Evolutionary conservation across 2,797 vertebrate species (phyloP).

Genomic region (Brachymystax lenok): DNA sequence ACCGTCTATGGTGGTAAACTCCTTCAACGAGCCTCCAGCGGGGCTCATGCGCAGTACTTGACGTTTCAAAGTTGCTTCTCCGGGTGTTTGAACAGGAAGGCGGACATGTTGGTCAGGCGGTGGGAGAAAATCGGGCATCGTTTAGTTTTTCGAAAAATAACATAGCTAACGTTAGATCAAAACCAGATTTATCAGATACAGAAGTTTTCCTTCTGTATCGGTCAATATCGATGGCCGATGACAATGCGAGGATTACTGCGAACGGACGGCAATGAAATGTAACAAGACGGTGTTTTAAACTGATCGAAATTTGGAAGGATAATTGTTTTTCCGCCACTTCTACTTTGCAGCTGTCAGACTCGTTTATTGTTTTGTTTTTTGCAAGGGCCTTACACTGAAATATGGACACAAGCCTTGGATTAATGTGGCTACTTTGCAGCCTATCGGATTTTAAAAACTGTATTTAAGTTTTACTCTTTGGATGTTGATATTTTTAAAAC

Average conservation of each 20-base stretch:
- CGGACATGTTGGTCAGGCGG: conserved; percentile 89
- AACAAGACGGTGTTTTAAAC: conserved; percentile 65
- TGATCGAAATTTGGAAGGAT: conserved; percentile 75
- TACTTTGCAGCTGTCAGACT: conserved; percentile 83
- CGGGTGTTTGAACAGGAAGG: conserved; percentile 92
- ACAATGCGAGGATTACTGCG: conserved; percentile 44
- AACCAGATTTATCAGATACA: conserved; percentile 22
- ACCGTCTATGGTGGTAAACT: conserved; percentile 10
- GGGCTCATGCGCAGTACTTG: conserved; percentile 75
- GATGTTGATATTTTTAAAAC: conserved; percentile 66
- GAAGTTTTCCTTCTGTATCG: conserved; percentile 14
- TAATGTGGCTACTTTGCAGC: conserved; percentile 40
- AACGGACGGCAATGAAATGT: conserved; percentile 45
- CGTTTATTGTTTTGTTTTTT: conserved; percentile 56
- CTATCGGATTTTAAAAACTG: conserved; percentile 37
- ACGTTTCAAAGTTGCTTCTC: conserved; percentile 74
- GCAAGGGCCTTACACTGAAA: conserved; percentile 51
- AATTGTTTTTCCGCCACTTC: conserved; percentile 78
- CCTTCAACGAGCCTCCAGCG: conserved; percentile 31
- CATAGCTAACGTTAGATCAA: conserved; percentile 22
- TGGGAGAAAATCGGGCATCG: conserved; percentile 75
- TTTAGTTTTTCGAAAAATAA: conserved; percentile 61
- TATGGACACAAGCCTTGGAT: conserved; percentile 62
- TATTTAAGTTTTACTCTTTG: conserved; percentile 64
- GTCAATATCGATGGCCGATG: conserved; percentile 30